phyloP scores from a whole-genome alignment of 2,113 vertebrate species.

The Mesembrinibis cayennensis region DNA sequence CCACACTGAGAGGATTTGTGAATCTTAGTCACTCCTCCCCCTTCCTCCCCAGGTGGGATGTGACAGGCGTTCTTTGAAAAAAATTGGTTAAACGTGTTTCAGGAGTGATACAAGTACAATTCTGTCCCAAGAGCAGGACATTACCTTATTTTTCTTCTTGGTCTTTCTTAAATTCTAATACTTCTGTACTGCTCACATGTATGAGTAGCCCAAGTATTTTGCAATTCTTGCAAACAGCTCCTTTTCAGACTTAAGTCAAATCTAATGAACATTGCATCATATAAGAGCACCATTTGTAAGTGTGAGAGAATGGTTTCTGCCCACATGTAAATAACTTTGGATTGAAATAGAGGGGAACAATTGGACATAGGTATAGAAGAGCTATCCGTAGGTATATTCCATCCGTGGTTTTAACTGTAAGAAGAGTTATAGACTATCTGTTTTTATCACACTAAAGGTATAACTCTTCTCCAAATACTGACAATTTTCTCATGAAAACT shows the following conservation, averaged over 20 bases:
- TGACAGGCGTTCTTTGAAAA: neutral
- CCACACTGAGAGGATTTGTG: too few species aligned
- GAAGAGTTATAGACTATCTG: neutral
- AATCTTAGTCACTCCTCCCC: too few species aligned
- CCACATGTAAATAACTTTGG: neutral
- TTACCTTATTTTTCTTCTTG: fast-evolving
- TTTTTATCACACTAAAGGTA: neutral
- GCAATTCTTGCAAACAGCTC: neutral
- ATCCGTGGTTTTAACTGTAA: neutral
- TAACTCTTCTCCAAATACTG: neutral
- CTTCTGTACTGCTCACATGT: neutral
- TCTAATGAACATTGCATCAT: neutral
- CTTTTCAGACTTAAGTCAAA: neutral
- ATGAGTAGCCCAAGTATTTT: neutral
- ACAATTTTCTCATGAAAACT: neutral
- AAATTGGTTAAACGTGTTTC: neutral
- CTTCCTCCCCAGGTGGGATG: too few species aligned
- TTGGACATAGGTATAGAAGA: neutral
- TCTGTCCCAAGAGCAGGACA: neutral
- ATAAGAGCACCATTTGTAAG: neutral
- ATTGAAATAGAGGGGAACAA: neutral
- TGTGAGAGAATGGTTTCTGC: neutral
- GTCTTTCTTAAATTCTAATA: neutral
- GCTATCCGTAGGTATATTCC: neutral
- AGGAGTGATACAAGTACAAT: neutral